Evolutionary conservation across 2,113 vertebrate species (phyloP), one percentile per base, ranked within the genome.

Genomic region (Campylomormyrus tamandua): DNA sequence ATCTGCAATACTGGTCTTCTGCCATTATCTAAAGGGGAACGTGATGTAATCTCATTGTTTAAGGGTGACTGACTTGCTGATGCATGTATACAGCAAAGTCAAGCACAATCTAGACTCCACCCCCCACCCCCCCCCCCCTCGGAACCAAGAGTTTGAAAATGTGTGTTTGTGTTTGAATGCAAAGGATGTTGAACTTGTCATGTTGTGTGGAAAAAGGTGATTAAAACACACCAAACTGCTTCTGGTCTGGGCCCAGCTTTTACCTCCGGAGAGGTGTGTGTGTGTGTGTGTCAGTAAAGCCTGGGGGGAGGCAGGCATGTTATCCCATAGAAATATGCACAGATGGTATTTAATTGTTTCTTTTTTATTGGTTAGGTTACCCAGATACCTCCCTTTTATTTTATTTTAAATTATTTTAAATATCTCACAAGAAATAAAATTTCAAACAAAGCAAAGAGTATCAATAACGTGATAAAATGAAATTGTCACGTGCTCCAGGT

Each of bases 331-430:
- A 70, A 70, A 70, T 13, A 70, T 11, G 10, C 62, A 70, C 10
- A 11, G 9, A 70, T 13, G 10, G n/a, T 70, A 70, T 27, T 70
- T 66, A n/a, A 27, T 66, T 3, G 62, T 88, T 88, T 88, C 15
- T 94, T 94, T 88, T 92, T 91, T 90, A 83, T 88, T 92, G 92
- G 92, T 93, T 89, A 94, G 90, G 91, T 91, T 92, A 90, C 90
- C 89, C 92, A 93, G 92, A 93, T 94, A 94, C 90, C 93, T 93
- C 91, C 89, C 90, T 87, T 48, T 91, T 94, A 91, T 90, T 90
- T 95, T 93, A 94, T 93, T 93, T 91, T 80, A 17, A 88, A 88
- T 88, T 62, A 45, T 35, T 87, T 90, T 27, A 90, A 90, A 90
- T 90, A 90, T 90, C 62, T 90, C 13, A 49, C 66, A 74, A 87